These are phyloP conservation scores for Rotaria sp. DNA, from an alignment of 2,888 invertebrate species.

Conservation along the genomic window DNA sequence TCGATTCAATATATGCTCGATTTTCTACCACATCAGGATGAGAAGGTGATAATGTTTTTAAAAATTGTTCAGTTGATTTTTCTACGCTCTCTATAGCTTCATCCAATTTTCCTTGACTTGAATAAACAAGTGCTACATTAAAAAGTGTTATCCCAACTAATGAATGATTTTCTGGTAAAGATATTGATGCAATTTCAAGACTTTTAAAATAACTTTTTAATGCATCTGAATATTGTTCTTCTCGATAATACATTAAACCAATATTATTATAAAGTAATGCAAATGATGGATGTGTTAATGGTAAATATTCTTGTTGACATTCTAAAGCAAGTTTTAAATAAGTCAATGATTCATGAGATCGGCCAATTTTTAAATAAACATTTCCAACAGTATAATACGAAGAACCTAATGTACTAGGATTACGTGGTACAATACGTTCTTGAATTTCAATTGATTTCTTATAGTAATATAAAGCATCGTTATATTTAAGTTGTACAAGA, in stretches of 20 bases:
- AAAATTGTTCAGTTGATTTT: not conserved
- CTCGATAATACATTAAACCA: not conserved
- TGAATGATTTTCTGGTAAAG: not conserved
- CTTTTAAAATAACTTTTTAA: not conserved
- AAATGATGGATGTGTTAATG: not conserved
- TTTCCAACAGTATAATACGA: not conserved
- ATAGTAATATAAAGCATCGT: not conserved
- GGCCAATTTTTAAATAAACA: not conserved
- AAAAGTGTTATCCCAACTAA: not conserved
- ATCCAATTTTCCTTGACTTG: not conserved
- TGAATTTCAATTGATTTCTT: not conserved
- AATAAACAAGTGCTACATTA: not conserved
- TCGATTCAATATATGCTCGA: not conserved
- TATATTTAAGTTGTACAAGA: not conserved
- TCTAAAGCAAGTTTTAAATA: not conserved
- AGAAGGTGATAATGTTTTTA: not conserved
- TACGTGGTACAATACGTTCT: not conserved
- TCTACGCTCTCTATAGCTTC: not conserved
- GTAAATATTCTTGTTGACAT: not conserved
- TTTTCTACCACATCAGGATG: not conserved
- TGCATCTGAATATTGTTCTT: not conserved
- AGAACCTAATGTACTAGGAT: not conserved
- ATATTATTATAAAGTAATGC: constrained; percentile 1
- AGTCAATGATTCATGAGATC: not conserved
- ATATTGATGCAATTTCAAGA: not conserved